Evolutionary conservation across 2,113 vertebrate species (phyloP).

Genomic region (Piaya cayana): DNA sequence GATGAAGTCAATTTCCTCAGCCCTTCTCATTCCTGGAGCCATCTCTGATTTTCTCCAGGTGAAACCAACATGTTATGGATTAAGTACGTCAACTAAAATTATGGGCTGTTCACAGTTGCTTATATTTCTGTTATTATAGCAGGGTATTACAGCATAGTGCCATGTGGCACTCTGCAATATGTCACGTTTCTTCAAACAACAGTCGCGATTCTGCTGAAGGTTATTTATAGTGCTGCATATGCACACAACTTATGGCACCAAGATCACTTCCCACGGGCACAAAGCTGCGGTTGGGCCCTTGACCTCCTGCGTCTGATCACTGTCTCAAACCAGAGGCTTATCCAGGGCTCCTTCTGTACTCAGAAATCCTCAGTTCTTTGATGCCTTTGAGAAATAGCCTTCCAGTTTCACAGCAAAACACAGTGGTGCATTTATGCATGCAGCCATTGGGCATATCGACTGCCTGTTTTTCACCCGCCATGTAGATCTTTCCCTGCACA

Average conservation of each 20-base stretch:
- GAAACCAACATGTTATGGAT: not conserved
- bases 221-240: not conserved
- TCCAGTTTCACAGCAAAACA: fast-evolving
- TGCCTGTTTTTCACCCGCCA: not conserved
- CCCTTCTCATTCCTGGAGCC: not conserved
- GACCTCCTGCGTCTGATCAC: not conserved
- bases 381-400: not conserved
- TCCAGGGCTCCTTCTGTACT: not conserved
- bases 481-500: not conserved
- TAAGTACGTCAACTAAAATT: not conserved
- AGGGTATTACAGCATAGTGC: not conserved
- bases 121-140: not conserved
- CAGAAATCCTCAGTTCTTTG: not conserved
- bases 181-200: not conserved
- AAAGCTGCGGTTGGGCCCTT: fast-evolving
- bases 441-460: fast-evolving
- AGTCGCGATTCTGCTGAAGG: not conserved
- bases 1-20: not conserved
- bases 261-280: not conserved
- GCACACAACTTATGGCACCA: not conserved
- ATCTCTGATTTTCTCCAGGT: not conserved
- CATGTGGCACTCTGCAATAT: not conserved
- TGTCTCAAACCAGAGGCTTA: not conserved
- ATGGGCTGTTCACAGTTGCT: not conserved
- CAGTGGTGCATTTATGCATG: fast-evolving